A percentile compares a stretch with the other conserved stretches of the same genome.
These are phyloP conservation scores for Echinops telfairi DNA, from an alignment of 2,113 vertebrate genomes.

Conservation along the genomic window DNA sequence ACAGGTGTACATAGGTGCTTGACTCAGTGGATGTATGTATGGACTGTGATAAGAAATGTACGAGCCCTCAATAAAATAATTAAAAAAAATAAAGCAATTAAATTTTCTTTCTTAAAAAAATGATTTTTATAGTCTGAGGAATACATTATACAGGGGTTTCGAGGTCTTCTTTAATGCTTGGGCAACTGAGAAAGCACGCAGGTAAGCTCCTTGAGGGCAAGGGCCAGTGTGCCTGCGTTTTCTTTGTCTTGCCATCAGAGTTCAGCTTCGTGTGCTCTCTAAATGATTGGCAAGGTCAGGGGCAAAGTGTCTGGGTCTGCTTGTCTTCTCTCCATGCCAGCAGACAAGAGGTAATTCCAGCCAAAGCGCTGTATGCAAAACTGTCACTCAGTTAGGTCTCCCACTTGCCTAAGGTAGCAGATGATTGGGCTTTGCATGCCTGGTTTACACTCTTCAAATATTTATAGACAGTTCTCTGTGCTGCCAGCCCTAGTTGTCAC, in stretches of 20 bases:
- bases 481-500: conserved; percentile 77
- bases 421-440: conserved; percentile 75
- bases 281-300: background rate
- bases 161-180: background rate
- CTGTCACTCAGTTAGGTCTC: conserved; percentile 49
- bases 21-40: too few relatives aligned
- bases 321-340: conserved; percentile 5
- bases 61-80: too few relatives aligned
- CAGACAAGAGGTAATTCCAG: background rate
- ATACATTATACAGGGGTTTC: background rate
- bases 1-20: too few relatives aligned
- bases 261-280: background rate
- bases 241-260: background rate
- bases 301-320: background rate
- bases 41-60: too few relatives aligned
- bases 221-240: background rate
- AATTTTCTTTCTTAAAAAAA: background rate
- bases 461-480: conserved; percentile 81
- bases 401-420: conserved; percentile 68
- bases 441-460: conserved; percentile 83
- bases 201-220: conserved; percentile 33
- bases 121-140: background rate
- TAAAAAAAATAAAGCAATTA: too few relatives aligned
- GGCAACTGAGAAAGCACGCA: background rate
- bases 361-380: conserved; percentile 18